Conservation (phyloP, 2,797 vertebrate genomes). For the Kryptolebias ocellatus region DNA sequence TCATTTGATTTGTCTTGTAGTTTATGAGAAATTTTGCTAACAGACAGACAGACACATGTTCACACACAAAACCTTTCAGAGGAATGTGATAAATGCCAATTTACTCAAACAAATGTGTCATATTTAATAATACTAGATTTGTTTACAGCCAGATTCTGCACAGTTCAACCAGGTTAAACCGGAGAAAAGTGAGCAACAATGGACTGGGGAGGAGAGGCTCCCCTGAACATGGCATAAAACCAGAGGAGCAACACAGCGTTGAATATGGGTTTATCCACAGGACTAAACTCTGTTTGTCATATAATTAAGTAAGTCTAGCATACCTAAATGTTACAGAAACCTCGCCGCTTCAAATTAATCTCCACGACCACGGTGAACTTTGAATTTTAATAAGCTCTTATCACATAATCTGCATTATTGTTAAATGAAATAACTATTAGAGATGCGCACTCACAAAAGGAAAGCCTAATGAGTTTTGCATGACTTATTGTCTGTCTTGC, state of each 20-base stretch:
- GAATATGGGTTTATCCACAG: slow-evolving; percentile 34
- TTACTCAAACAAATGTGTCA: too few species aligned
- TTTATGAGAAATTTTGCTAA: too few species aligned
- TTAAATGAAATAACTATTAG: slow-evolving; percentile 75
- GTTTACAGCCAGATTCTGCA: too few species aligned
- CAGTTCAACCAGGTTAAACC: too few species aligned
- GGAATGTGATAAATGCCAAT: too few species aligned
- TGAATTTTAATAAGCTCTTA: slow-evolving; percentile 79
- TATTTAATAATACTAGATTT: too few species aligned
- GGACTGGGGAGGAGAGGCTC: too few species aligned
- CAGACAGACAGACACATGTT: too few species aligned
- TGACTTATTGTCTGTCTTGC: slow-evolving; percentile 78
- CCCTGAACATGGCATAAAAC: background rate
- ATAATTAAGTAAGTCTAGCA: slow-evolving; percentile 57
- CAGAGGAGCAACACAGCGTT: slow-evolving; percentile 5
- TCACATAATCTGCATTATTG: slow-evolving; percentile 75
- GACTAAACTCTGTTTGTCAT: slow-evolving; percentile 55
- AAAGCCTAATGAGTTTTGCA: slow-evolving; percentile 76
- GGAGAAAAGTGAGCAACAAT: too few species aligned
- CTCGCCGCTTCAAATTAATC: slow-evolving; percentile 68
- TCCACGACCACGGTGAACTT: slow-evolving; percentile 66
- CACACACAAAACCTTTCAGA: too few species aligned
- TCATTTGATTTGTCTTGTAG: too few species aligned
- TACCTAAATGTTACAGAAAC: slow-evolving; percentile 64
- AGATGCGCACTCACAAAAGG: slow-evolving; percentile 66